A percentile compares a stretch with the other conserved stretches of the same genome.
phyloP scores from a whole-genome alignment of 2,113 vertebrate species.

The Sinocyclocheilus grahami region DNA sequence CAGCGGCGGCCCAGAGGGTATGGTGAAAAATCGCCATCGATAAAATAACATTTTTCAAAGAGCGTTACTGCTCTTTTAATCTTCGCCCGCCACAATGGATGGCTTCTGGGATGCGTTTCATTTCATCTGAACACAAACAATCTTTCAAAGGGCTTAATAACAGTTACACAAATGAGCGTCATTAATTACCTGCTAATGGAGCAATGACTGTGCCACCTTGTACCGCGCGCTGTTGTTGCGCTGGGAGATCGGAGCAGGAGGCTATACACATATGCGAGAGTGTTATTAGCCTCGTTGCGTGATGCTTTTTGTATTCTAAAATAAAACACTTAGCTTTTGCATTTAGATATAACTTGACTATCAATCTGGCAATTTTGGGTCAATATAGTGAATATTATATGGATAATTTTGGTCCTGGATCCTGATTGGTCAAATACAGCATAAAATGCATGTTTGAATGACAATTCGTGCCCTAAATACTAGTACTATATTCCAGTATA shows the following conservation, averaged over 20 bases:
- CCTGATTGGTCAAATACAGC: not conserved
- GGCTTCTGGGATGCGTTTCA: conserved; percentile 85
- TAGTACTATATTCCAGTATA: not conserved
- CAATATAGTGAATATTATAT: not conserved
- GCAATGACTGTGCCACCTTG: conserved; percentile 85
- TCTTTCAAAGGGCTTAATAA: conserved; percentile 87
- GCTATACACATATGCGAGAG: conserved; percentile 66
- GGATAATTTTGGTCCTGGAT: not conserved
- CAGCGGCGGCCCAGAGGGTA: conserved; percentile 84
- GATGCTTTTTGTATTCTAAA: conserved; percentile 35
- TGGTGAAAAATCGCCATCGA: conserved; percentile 91
- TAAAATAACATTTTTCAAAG: conserved; percentile 98
- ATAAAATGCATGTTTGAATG: not conserved
- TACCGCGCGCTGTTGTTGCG: conserved; percentile 69
- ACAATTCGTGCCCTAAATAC: not conserved
- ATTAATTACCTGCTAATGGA: conserved; percentile 91
- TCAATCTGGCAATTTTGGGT: not conserved
- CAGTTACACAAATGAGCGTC: conserved; percentile 86
- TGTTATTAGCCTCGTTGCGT: conserved; percentile 68
- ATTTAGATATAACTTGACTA: not conserved
- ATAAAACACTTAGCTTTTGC: not conserved
- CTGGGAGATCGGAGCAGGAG: conserved; percentile 55
- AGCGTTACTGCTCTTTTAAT: conserved; percentile 91
- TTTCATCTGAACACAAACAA: conserved; percentile 86
- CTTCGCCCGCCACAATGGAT: conserved; percentile 90